Conservation (phyloP, 1,140 invertebrate species). For the Philopotamus ludificatus region DNA sequence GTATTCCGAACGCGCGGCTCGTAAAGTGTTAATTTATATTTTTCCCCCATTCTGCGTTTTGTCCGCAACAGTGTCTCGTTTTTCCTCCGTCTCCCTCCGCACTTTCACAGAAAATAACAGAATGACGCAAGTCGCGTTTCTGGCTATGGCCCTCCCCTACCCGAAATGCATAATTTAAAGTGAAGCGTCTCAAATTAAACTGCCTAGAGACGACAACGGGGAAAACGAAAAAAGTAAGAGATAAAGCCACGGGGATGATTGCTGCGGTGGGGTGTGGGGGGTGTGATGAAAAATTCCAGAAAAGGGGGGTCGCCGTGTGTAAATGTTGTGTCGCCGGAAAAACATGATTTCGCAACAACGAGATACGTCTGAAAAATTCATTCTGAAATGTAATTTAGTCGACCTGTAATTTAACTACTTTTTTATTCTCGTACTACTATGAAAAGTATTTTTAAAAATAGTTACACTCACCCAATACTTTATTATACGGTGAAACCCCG, state of each 20-base stretch:
- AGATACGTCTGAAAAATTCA: no score
- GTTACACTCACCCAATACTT: no score
- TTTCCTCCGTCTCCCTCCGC: not conserved
- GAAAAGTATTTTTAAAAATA: no score
- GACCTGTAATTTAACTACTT: no score
- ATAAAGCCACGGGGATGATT: constrained; percentile 34
- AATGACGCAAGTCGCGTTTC: not conserved
- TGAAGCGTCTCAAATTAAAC: constrained; percentile 39
- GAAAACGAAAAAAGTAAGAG: constrained; percentile 30
- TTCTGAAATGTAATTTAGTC: no score
- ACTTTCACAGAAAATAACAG: constrained; percentile 26
- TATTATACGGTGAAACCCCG: no score
- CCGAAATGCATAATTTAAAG: constrained; percentile 38
- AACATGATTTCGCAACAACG: no score
- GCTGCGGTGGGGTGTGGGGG: constrained; percentile 8
- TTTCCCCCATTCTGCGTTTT: constrained; percentile 15
- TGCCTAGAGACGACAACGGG: constrained; percentile 23
- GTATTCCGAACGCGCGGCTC: constrained; percentile 20
- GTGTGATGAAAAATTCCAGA: constrained; percentile 26
- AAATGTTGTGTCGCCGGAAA: no score
- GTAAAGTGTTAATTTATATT: constrained; percentile 39
- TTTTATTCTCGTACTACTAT: no score
- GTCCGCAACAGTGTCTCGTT: not conserved
- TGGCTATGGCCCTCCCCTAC: not conserved
- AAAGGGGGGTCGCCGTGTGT: not conserved